Evolutionary conservation across 23 tunicate genomes (phyloP), one percentile per base, ranked within the genome.

Genomic region (Halocynthia roretzi): DNA sequence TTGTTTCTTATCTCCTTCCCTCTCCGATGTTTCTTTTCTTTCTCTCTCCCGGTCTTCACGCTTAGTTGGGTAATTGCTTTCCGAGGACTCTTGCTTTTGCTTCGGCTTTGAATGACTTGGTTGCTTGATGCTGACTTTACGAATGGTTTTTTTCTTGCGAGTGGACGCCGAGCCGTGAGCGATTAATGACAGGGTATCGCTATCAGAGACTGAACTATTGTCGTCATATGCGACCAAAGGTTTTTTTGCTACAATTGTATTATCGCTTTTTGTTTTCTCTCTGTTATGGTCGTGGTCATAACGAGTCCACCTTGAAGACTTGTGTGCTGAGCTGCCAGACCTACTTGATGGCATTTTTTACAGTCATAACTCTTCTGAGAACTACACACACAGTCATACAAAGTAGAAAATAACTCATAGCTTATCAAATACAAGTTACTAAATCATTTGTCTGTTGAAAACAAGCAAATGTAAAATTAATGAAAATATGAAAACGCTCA

Each of bases 301-400:
- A 21, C 56, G 60, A 20, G 44, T 31, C 44, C 44, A 31, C 44
- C 44, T 31, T 31, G 44, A 31, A 31, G 78, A 74, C 56, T 74
- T 74, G 18, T 20, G 64, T 74, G 31, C 56, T 19, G 55, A 21
- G 56, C 19, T 54, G 19, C 8, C 64, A 18, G 64, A 54, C 56
- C 78, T 74, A 74, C 78, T 74, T 64, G 62, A 54, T 62, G 78
- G 78, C 78, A 74, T 74, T 56, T 74, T 74, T 74, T 52, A 19
- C 15, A 50, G 56, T 74, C 44, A 31, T 31, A 31, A 31, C 44
- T 31, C 44, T 31, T 31, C 44, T 31, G 44, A 31, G 44, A 31
- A 31, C 44, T 31, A 31, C 44, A 31, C 44, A 31, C 44, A 31
- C 44, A 31, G 44, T 31, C 44, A 31, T 31, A 31, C 44, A 31